Percentiles rank a stretch among this genome's conserved stretches.
Conservation (phyloP, 1,140 invertebrate genomes). For the Drosophila seguyi region DNA sequence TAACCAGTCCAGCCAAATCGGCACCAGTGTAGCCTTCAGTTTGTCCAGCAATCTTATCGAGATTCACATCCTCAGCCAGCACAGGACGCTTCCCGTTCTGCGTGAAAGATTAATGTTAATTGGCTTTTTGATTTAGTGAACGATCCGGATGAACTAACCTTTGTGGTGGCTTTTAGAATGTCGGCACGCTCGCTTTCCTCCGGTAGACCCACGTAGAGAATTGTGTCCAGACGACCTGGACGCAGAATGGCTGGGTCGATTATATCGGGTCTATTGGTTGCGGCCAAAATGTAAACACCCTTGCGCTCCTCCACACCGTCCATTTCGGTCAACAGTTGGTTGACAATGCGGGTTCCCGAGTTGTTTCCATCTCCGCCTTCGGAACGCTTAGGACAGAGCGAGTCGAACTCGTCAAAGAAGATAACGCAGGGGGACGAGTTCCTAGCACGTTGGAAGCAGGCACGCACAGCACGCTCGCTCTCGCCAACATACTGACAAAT, state of each 20-base stretch:
- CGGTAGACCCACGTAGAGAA: slow-evolving; percentile 97
- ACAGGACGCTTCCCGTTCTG: slow-evolving; percentile 92
- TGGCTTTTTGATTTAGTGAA: neutral
- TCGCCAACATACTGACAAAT: slow-evolving; percentile 97
- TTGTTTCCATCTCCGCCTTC: slow-evolving; percentile 90
- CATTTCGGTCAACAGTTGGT: slow-evolving; percentile 99
- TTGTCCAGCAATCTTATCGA: slow-evolving; percentile 89
- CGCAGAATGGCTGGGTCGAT: slow-evolving; percentile 98
- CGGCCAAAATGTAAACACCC: slow-evolving; percentile 97
- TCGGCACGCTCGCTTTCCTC: slow-evolving; percentile 91
- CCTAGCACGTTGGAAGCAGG: slow-evolving; percentile 96
- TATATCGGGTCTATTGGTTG: slow-evolving; percentile 98
- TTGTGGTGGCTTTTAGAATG: slow-evolving; percentile 96
- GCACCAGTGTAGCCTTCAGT: slow-evolving; percentile 96
- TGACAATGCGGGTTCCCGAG: slow-evolving; percentile 94
- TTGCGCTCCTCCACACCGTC: slow-evolving; percentile 96
- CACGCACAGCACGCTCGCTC: slow-evolving; percentile 97
- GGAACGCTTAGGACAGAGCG: slow-evolving; percentile 95
- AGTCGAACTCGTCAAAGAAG: slow-evolving; percentile 99
- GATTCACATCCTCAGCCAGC: slow-evolving; percentile 91
- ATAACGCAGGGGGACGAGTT: slow-evolving; percentile 99
- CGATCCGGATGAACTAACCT: slow-evolving; percentile 86
- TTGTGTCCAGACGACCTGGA: slow-evolving; percentile 97
- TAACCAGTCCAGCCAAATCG: slow-evolving; percentile 94
- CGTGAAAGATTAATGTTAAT: slow-evolving; percentile 5